phyloP scores from a whole-genome alignment of 23 tunicate species.

The Trididemnum clinides region DNA sequence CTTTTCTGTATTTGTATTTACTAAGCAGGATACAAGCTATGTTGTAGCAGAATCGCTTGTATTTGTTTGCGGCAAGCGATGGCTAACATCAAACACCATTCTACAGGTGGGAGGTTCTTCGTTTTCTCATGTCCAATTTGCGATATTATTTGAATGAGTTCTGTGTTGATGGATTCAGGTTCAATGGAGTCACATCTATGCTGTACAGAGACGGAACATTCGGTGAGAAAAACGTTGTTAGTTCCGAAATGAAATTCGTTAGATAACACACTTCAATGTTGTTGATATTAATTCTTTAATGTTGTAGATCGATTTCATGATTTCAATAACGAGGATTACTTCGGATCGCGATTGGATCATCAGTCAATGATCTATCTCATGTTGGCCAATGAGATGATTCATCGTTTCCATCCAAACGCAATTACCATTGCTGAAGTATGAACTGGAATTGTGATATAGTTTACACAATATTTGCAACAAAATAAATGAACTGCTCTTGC shows the following conservation, averaged over 20 bases:
- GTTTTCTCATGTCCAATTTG: constrained; percentile 81
- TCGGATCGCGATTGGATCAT: constrained; percentile 74
- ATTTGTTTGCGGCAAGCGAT: too few species aligned
- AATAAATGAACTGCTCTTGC: background rate
- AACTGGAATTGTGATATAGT: background rate
- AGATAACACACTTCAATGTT: background rate
- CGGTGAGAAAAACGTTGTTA: background rate
- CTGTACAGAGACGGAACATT: constrained; percentile 36
- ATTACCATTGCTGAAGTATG: constrained; percentile 83
- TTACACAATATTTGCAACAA: background rate
- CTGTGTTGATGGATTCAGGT: constrained; percentile 83
- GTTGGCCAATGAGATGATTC: constrained; percentile 78
- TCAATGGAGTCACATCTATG: constrained; percentile 84
- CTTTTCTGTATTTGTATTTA: too few species aligned
- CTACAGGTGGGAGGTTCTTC: constrained; percentile 79
- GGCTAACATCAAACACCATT: background rate
- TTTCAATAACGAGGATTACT: constrained; percentile 56
- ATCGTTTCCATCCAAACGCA: constrained; percentile 55
- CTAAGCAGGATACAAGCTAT: too few species aligned
- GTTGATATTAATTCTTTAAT: too few species aligned
- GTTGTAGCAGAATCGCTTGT: too few species aligned
- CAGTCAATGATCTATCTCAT: constrained; percentile 72
- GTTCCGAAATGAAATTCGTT: background rate
- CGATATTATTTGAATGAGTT: constrained; percentile 74
- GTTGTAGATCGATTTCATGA: background rate